Conservation (phyloP, 92 coral and sea anemone genomes). For the Zoanthus gigantus region DNA sequence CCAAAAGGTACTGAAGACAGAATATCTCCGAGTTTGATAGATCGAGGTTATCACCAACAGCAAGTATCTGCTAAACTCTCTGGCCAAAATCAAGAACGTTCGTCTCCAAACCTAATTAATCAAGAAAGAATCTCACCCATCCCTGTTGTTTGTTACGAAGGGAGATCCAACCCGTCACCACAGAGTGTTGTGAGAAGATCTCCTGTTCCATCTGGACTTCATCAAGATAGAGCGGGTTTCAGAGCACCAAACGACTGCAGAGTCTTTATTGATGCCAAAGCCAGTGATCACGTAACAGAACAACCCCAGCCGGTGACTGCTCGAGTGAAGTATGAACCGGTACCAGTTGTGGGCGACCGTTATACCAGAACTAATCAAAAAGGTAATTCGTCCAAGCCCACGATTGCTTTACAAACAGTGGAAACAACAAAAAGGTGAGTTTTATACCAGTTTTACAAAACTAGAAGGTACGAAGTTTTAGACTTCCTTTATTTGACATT, state of each 20-base stretch:
- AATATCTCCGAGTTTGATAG: not conserved
- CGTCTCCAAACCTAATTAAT: not conserved
- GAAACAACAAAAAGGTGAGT: constrained; percentile 27
- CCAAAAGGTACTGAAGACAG: not conserved
- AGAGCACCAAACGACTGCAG: constrained; percentile 1
- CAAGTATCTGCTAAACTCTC: not conserved
- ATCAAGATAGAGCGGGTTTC: not conserved
- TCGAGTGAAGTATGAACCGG: constrained; percentile 29
- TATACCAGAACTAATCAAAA: not conserved
- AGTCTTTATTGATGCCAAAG: not conserved
- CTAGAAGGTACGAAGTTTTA: too few species aligned
- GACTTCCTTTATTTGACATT: too few species aligned
- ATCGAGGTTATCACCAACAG: not conserved
- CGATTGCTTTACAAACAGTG: not conserved
- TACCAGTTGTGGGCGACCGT: not conserved
- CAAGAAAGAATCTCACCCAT: not conserved
- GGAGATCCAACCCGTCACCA: not conserved
- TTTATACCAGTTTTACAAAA: not conserved
- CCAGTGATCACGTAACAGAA: not conserved
- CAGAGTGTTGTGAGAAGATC: constrained; percentile 9
- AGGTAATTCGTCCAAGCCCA: constrained; percentile 4
- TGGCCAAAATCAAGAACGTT: not conserved
- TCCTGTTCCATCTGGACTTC: not conserved
- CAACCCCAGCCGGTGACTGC: constrained; percentile 22
- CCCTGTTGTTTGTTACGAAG: not conserved